Evolutionary conservation across 1,140 invertebrate species (phyloP), one percentile per base, ranked within the genome.

Genomic region (Berghia stephanieae): DNA sequence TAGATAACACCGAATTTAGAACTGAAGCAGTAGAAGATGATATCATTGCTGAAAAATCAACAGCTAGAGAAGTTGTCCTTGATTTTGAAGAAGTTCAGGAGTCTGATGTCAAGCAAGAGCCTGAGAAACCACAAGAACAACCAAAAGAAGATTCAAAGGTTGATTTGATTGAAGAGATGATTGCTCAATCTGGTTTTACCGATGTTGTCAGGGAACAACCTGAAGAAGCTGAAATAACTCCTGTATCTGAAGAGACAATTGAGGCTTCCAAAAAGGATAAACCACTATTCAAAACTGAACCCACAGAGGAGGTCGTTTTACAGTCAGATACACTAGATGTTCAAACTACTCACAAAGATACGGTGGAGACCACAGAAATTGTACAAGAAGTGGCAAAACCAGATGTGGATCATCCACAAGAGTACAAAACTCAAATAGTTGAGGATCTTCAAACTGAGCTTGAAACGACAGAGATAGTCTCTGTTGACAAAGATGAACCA

Each of bases 271-370:
- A 34, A 21, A 75, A 79, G 43, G 34, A 55, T 21, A 69, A 52
- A 52, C 16, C 60, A 52, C 67, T 78, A 67, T 79, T 46, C 46
- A 68, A 80, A 18, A 66, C 63, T 52, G 76, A 77, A 63, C 38
- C 44, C 24, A 31, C 68, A 13, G 79, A 80, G 63, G 76, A 78
- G 18, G 66, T 69, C 8, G 18, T 55, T 13, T 75, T 75, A 38
- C 44, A 69, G 6, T 43, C 71, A 74, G 79, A 80, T 40, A 42
- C 82, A 24, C 55, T 38, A 49, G 74, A 68, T 49, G 78, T 75
- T 0, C n/a, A n/a, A n/a, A n/a, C n/a, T n/a, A n/a, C n/a, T n/a
- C n/a, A n/a, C n/a, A n/a, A n/a, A n/a, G n/a, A n/a, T n/a, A n/a
- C n/a, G n/a, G n/a, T n/a, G n/a, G n/a, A n/a, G n/a, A n/a, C n/a